These are phyloP conservation scores for Galbula dea DNA, from an alignment of 2,113 vertebrate genomes.

Conservation along the genomic window DNA sequence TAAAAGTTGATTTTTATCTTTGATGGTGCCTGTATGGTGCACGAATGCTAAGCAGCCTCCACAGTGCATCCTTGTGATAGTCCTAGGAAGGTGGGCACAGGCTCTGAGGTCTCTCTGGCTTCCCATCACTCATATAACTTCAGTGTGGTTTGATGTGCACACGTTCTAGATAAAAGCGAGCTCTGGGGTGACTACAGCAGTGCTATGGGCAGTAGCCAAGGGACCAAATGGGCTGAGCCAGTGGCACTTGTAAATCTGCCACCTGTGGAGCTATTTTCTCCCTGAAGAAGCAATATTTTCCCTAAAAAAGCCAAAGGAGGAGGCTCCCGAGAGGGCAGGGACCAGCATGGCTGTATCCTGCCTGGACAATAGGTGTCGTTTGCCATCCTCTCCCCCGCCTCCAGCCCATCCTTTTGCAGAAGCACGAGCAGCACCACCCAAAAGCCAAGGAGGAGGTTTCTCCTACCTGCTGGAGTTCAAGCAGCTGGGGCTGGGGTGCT, in stretches of 20 bases:
- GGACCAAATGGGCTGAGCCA: neutral
- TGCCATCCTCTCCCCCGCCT: neutral
- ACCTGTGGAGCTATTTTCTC: neutral
- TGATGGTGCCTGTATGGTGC: constrained; percentile 68
- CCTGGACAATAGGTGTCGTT: neutral
- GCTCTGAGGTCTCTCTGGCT: neutral
- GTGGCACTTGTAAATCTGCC: neutral
- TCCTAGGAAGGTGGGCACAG: neutral
- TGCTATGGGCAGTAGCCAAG: neutral
- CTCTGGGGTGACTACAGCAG: neutral
- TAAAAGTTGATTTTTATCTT: constrained; percentile 76
- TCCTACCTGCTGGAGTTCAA: neutral
- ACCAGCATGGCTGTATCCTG: neutral
- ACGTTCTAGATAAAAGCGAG: neutral
- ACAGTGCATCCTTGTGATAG: constrained; percentile 56
- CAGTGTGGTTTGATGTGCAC: neutral
- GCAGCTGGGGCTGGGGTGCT: neutral
- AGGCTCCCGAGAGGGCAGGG: neutral
- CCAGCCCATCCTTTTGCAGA: neutral
- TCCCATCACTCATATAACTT: neutral
- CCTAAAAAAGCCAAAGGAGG: neutral
- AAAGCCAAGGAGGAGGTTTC: neutral
- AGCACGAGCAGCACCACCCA: neutral
- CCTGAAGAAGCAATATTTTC: neutral
- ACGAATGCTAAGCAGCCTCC: constrained; percentile 68